Conservation (phyloP, 2,113 vertebrate genomes). For the Labeo catla region DNA sequence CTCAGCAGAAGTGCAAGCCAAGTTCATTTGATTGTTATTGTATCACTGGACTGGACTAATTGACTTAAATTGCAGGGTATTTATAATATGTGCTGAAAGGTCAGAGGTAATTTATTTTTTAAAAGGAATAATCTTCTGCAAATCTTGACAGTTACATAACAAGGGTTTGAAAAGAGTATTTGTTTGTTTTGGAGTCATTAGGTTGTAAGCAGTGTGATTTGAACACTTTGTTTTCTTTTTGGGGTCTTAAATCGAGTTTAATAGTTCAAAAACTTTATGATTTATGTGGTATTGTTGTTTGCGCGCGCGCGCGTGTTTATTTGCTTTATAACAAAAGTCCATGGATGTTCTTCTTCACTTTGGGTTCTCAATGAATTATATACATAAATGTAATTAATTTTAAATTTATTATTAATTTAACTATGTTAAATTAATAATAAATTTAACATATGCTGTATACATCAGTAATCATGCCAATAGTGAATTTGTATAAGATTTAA, state of each 20-base stretch:
- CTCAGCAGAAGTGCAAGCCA: neutral
- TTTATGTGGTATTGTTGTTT: neutral
- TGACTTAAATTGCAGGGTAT: neutral
- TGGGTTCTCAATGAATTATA: neutral
- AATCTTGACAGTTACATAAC: slow-evolving; percentile 5
- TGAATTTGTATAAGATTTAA: neutral
- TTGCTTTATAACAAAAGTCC: neutral
- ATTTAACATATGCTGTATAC: neutral
- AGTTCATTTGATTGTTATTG: neutral
- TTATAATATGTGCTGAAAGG: neutral
- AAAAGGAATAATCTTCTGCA: neutral
- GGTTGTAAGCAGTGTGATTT: neutral
- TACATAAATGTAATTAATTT: neutral
- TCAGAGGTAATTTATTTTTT: neutral
- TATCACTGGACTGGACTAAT: neutral
- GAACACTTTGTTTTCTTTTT: neutral
- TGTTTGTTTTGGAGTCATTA: slow-evolving; percentile 2
- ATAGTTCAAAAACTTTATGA: neutral
- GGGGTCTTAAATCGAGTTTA: neutral
- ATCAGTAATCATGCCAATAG: neutral
- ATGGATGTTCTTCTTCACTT: neutral
- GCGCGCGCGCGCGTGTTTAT: neutral
- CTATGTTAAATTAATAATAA: too few relatives aligned
- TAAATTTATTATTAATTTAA: too few relatives aligned
- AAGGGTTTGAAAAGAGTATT: neutral